These are phyloP conservation scores for Gopherus flavomarginatus DNA, from an alignment of 2,113 vertebrate species.

Conservation along the genomic window DNA sequence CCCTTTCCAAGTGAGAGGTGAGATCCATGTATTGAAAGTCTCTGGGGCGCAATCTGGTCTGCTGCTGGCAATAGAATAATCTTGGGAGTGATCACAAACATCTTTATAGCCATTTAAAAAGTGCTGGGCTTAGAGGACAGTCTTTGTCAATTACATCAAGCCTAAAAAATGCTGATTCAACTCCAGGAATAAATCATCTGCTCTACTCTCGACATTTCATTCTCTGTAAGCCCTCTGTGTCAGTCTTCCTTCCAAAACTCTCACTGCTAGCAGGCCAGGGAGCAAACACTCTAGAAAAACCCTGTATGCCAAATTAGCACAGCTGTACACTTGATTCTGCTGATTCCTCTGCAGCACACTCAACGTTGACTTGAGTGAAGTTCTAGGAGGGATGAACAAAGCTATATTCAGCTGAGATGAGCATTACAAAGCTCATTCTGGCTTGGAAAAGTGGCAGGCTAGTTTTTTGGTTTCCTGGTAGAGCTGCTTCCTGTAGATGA, in stretches of 20 bases:
- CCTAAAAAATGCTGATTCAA: neutral
- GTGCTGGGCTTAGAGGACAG: neutral
- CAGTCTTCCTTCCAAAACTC: neutral
- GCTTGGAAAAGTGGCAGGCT: neutral
- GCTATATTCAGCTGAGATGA: accelerated
- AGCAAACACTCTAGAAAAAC: neutral
- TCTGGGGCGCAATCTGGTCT: neutral
- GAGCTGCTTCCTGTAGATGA: neutral
- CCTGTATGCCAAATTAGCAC: neutral
- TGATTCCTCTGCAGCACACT: neutral
- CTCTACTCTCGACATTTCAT: neutral
- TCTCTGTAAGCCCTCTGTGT: neutral
- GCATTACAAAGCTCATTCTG: neutral
- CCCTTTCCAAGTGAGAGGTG: neutral
- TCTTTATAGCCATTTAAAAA: neutral
- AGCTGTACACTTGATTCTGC: no score
- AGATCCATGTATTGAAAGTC: neutral
- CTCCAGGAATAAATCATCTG: neutral
- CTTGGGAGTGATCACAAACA: neutral
- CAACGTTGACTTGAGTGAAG: neutral
- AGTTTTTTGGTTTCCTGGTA: neutral
- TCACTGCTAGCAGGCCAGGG: neutral
- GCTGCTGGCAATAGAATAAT: neutral
- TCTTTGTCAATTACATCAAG: neutral
- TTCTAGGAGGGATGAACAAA: neutral